phyloP scores from a whole-genome alignment of 2,113 vertebrate species.

The Pteronura brasiliensis region DNA sequence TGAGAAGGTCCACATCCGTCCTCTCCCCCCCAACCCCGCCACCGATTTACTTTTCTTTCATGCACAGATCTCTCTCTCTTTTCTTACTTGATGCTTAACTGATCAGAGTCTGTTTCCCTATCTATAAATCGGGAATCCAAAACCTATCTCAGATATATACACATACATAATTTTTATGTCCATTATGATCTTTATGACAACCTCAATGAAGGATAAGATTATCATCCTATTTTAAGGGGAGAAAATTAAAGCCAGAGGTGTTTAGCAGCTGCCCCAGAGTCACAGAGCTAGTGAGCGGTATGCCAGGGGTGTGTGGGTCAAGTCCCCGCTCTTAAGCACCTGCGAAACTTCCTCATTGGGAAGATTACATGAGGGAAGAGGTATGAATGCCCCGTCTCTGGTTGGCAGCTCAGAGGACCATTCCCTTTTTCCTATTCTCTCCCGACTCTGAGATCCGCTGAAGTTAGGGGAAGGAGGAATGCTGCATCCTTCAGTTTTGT shows the following conservation, averaged over 20 bases:
- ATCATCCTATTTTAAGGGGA: not conserved
- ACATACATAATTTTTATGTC: not conserved
- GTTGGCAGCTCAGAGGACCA: not conserved
- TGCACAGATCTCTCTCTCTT: not conserved
- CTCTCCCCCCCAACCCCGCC: too few relatives aligned
- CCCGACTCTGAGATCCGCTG: not conserved
- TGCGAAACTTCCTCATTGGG: not conserved
- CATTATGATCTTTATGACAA: not conserved
- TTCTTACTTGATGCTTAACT: not conserved
- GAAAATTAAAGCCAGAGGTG: not conserved
- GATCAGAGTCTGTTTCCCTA: not conserved
- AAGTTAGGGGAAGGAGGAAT: not conserved
- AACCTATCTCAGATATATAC: not conserved
- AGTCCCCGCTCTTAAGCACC: not conserved
- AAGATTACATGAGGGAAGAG: fast-evolving
- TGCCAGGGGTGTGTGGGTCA: not conserved
- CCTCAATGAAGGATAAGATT: not conserved
- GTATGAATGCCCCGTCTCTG: fast-evolving
- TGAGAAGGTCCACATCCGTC: not conserved
- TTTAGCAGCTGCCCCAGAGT: not conserved
- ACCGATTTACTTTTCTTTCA: not conserved
- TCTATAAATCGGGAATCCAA: not conserved
- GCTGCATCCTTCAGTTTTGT: not conserved
- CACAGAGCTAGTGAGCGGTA: fast-evolving
- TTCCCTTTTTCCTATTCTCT: not conserved